These are phyloP conservation scores for Mycalesis mineus DNA, from an alignment of 2,888 invertebrate genomes.

Conservation along the genomic window DNA sequence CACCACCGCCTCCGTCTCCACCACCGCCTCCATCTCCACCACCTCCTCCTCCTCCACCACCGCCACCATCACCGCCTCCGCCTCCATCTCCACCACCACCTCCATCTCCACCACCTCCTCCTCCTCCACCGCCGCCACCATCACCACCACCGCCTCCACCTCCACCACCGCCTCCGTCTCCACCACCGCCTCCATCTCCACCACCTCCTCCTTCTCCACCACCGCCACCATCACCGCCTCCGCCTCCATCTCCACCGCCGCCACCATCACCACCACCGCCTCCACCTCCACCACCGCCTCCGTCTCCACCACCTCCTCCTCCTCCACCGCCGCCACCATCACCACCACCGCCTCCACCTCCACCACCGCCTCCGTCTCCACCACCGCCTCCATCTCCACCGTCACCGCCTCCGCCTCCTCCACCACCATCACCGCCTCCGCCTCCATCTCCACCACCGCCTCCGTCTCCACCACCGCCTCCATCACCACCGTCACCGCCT, in stretches of 20 bases:
- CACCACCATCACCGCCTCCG: background rate
- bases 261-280: conserved; percentile 11
- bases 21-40: background rate
- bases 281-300: conserved; percentile 21
- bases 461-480: no score
- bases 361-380: background rate
- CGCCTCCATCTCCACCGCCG: no score
- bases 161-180: background rate
- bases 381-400: background rate
- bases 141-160: background rate
- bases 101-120: background rate
- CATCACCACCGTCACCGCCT: no score
- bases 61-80: background rate
- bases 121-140: background rate
- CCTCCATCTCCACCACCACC: background rate
- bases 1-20: background rate
- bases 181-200: conserved; percentile 8
- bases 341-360: background rate
- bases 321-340: no score
- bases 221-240: no score
- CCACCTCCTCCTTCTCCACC: conserved; percentile 15
- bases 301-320: conserved; percentile 11
- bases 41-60: background rate
- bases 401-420: background rate
- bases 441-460: no score